Conservation (phyloP, 2,113 vertebrate species). For the Dasyornis broadbenti region DNA sequence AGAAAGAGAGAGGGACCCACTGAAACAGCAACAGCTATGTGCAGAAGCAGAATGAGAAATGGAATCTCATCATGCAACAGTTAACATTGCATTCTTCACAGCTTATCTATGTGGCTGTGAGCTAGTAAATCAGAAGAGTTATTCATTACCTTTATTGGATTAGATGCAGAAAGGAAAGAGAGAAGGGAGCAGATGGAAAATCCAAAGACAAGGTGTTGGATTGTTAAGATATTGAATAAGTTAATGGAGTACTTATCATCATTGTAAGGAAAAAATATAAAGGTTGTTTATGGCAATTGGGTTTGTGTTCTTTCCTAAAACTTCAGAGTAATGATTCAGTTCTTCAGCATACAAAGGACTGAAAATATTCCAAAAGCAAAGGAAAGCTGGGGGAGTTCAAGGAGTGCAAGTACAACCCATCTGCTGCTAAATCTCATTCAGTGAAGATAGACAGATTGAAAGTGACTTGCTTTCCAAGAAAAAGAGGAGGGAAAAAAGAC, state of each 20-base stretch:
- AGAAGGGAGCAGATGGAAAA: not conserved
- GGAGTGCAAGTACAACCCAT: not conserved
- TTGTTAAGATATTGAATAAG: not conserved
- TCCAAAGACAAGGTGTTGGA: not conserved
- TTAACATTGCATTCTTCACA: not conserved
- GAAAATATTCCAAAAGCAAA: not conserved
- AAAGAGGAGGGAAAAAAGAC: not conserved
- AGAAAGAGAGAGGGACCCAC: not conserved
- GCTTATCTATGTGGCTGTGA: not conserved
- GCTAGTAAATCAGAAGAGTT: not conserved
- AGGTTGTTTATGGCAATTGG: not conserved
- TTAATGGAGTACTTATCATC: not conserved
- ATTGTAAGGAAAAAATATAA: not conserved
- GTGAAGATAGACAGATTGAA: not conserved
- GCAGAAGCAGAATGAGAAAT: not conserved
- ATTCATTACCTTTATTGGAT: not conserved
- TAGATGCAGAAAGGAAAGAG: not conserved
- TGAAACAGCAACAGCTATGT: not conserved
- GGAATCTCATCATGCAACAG: not conserved
- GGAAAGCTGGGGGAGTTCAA: not conserved
- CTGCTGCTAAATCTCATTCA: constrained; percentile 10
- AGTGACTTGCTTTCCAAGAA: constrained; percentile 33
- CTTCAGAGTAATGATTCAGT: not conserved
- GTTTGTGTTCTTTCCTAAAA: not conserved
- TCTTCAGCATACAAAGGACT: not conserved